Evolutionary conservation across 2,888 invertebrate genomes (phyloP), one percentile per base, ranked within the genome.

Genomic region (Eupithecia centaureata): DNA sequence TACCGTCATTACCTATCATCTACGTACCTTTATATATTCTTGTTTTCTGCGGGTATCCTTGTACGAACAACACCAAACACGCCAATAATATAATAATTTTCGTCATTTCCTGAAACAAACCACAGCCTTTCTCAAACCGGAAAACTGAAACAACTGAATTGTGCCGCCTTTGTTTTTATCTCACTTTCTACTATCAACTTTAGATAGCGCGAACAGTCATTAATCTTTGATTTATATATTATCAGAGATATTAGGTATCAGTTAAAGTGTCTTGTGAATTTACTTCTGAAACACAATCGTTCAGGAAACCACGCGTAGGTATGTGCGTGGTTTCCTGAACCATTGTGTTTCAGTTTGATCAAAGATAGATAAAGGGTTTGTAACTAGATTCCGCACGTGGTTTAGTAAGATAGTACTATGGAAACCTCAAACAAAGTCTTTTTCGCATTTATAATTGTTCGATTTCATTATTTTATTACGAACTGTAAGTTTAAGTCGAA

Each of bases 61-160:
- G 25, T 22, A 59, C 57, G n/a, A 56, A 12, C 28, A 42, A 59
- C 60, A 27, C 67, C 25, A 67, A 62, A 33, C 47, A 67, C 18
- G 54, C 28, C 0, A 61, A 5, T n/a, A 64, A 27, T 10, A 69
- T 12, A 30, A 64, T 33, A 38, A 35, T 57, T 61, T 65, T 69
- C 51, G 42, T 38, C 69, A 71, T 71, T 63, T 58, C 61, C 71
- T 71, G 57, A 57, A 71, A 71, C 18, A 66, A 58, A 25, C 51
- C n/a, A 56, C 56, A n/a, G 12, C 47, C 47, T 47, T 22, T 47
- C 22, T 22, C 18, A 22, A 22, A 42, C 8, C 3, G 22, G 4
- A 47, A 22, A 42, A 18, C 3, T 10, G 4, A 47, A 47, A 2
- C 4, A 10, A 22, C 10, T 22, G 22, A 22, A 47, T 22, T 12